phyloP scores from a whole-genome alignment of 1,140 invertebrate genomes.

The Contarinia nasturtii region DNA sequence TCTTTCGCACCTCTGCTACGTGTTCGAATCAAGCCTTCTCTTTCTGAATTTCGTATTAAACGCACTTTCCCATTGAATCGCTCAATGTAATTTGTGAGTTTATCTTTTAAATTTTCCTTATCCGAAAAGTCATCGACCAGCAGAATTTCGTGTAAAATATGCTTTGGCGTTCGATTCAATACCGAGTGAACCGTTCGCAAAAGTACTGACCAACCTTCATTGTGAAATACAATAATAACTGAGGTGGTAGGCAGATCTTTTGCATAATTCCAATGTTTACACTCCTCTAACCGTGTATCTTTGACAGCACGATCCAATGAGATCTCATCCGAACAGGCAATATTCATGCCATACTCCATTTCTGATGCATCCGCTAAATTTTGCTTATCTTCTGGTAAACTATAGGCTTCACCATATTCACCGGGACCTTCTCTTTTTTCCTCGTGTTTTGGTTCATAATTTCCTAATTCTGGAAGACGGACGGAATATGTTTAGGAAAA shows the following conservation, averaged over 20 bases:
- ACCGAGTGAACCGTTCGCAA: constrained; percentile 94
- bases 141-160: constrained; percentile 88
- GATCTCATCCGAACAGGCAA: constrained; percentile 91
- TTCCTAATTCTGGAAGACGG: constrained; percentile 27
- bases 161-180: constrained; percentile 73
- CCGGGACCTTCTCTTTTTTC: constrained; percentile 52
- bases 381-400: constrained; percentile 28
- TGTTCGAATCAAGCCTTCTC: constrained; percentile 81
- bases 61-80: constrained; percentile 76
- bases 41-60: constrained; percentile 65
- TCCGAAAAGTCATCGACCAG: constrained; percentile 95
- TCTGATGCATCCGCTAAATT: constrained; percentile 55
- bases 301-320: constrained; percentile 53
- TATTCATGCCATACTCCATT: constrained; percentile 91
- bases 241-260: constrained; percentile 71
- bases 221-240: constrained; percentile 97
- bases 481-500: neutral
- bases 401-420: constrained; percentile 40
- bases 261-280: constrained; percentile 94
- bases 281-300: constrained; percentile 75
- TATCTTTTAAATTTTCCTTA: constrained; percentile 79
- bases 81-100: constrained; percentile 78
- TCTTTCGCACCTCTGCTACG: constrained; percentile 83
- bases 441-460: constrained; percentile 47
- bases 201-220: constrained; percentile 91